Conservation (phyloP, 2,888 invertebrate genomes). For the Stomorhina lunata region DNA sequence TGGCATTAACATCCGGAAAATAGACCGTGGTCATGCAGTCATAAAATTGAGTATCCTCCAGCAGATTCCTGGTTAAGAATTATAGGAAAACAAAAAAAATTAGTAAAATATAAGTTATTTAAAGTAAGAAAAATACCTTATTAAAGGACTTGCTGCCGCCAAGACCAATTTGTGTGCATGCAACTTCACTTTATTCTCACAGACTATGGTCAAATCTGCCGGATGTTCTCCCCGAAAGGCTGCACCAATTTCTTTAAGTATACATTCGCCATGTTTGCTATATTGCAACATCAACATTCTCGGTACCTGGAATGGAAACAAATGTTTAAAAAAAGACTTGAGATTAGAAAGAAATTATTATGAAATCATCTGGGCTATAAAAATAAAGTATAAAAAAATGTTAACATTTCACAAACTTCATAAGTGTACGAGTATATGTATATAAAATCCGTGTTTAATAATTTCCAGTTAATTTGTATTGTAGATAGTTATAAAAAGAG, state of each 20-base stretch:
- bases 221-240: slow-evolving; percentile 93
- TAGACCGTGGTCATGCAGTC: slow-evolving; percentile 89
- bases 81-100: slow-evolving; percentile 7
- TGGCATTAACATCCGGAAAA: slow-evolving; percentile 90
- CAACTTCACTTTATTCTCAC: slow-evolving; percentile 90
- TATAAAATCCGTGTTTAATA: too few relatives aligned
- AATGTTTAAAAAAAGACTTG: slow-evolving; percentile 23
- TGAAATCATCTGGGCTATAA: too few relatives aligned
- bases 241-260: slow-evolving; percentile 93
- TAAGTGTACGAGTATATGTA: too few relatives aligned
- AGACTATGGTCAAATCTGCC: slow-evolving; percentile 91
- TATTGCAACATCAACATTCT: slow-evolving; percentile 92
- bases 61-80: slow-evolving; percentile 82
- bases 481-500: too few relatives aligned
- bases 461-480: too few relatives aligned
- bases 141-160: slow-evolving; percentile 92
- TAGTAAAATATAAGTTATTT: neutral
- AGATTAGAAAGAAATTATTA: slow-evolving; percentile 27
- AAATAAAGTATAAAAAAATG: slow-evolving; percentile 9
- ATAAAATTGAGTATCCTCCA: slow-evolving; percentile 86
- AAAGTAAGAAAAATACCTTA: slow-evolving; percentile 81
- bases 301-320: slow-evolving; percentile 75
- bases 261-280: slow-evolving; percentile 95
- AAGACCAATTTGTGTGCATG: slow-evolving; percentile 92
- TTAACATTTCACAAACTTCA: too few relatives aligned